These are phyloP conservation scores for Balaeniceps rex DNA, from an alignment of 2,113 vertebrate genomes.

Conservation along the genomic window DNA sequence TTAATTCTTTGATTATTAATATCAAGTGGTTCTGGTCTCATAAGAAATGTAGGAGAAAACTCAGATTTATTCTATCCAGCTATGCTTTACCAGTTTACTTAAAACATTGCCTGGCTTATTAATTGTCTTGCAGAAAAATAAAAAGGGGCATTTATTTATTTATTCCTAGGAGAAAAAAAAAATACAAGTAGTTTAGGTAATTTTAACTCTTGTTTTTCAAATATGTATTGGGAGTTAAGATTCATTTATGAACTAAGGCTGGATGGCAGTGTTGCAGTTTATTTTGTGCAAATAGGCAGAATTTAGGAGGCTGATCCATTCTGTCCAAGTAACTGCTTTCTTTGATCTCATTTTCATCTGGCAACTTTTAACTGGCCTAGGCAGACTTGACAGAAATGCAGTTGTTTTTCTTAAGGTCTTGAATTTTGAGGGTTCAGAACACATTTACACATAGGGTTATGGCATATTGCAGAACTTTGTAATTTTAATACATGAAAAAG, in stretches of 20 bases:
- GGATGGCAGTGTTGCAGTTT: neutral
- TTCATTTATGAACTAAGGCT: neutral
- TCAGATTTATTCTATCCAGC: neutral
- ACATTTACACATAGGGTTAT: neutral
- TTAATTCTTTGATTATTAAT: neutral
- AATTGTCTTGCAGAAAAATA: neutral
- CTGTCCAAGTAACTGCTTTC: neutral
- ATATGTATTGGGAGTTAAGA: neutral
- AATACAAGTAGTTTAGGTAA: neutral
- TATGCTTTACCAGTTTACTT: neutral
- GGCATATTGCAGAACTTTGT: neutral
- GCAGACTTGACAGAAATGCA: neutral
- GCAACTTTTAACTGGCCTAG: neutral
- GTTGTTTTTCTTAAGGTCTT: neutral
- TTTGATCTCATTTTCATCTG: constrained; percentile 10
- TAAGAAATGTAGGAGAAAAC: neutral
- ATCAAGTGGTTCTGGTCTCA: neutral
- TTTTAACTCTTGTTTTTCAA: neutral
- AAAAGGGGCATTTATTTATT: neutral
- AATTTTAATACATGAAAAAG: neutral
- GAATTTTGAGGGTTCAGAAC: neutral
- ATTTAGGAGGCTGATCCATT: neutral
- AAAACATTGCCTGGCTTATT: neutral
- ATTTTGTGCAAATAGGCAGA: neutral
- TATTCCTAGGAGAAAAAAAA: neutral